Evolutionary conservation across 1,140 invertebrate genomes (phyloP).

Genomic region (Psix sp.): DNA sequence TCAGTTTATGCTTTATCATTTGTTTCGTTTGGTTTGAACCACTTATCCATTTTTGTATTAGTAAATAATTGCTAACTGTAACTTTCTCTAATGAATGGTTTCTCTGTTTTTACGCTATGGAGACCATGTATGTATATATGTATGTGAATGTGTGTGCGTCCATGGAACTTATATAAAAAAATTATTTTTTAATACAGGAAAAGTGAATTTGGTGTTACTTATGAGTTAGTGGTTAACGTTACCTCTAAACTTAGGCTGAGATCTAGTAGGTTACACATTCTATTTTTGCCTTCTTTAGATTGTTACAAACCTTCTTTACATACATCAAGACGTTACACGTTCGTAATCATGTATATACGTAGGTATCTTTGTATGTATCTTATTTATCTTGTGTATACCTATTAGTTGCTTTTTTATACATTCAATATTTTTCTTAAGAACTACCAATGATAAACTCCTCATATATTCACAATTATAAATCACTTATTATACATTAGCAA

Average conservation of each 20-base stretch:
- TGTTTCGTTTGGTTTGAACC: too few species aligned
- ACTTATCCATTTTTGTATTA: conserved; percentile 28
- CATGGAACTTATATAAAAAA: conserved; percentile 75
- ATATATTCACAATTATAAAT: conserved; percentile 73
- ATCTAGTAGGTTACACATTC: conserved; percentile 74
- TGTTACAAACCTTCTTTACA: conserved; percentile 74
- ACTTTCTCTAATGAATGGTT: conserved; percentile 63
- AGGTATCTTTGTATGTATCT: conserved; percentile 11
- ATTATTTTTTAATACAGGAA: conserved; percentile 71
- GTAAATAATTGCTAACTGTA: conserved; percentile 67
- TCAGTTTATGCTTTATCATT: conserved; percentile 56
- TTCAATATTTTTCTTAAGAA: conserved; percentile 67
- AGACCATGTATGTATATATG: conserved; percentile 61
- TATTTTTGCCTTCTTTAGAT: conserved; percentile 64
- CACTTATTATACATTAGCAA: conserved; percentile 72
- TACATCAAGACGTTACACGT: conserved; percentile 62
- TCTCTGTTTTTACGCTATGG: conserved; percentile 65
- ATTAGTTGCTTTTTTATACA: conserved; percentile 68
- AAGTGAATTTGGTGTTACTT: conserved; percentile 76
- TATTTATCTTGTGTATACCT: conserved; percentile 47
- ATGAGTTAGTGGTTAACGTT: conserved; percentile 66
- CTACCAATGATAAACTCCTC: conserved; percentile 67
- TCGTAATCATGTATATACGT: conserved; percentile 17
- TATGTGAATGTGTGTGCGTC: conserved; percentile 67
- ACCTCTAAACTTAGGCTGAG: conserved; percentile 73